A percentile compares a stretch with the other conserved stretches of the same genome.
phyloP scores from a whole-genome alignment of 2,888 invertebrate species.

The Leptinotarsa peninsularis region DNA sequence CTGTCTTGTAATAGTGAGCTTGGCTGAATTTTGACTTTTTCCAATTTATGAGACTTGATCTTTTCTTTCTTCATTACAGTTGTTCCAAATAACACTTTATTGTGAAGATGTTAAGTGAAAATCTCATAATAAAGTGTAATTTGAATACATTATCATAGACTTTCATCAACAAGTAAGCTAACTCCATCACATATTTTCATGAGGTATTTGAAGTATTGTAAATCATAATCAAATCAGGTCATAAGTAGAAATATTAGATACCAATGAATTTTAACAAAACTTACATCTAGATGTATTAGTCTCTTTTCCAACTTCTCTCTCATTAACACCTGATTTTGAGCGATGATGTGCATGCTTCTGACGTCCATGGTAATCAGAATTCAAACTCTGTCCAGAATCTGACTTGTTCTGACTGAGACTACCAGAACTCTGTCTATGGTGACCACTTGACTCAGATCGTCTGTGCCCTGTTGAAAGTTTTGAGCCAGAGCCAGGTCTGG shows the following conservation, averaged over 20 bases:
- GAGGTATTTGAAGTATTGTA: too few species aligned
- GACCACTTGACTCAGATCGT: slow-evolving; percentile 60
- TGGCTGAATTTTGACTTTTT: too few species aligned
- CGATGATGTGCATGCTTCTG: slow-evolving; percentile 61
- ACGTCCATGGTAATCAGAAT: slow-evolving; percentile 56
- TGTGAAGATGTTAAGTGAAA: too few species aligned
- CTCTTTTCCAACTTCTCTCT: slow-evolving; percentile 53
- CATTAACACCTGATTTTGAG: slow-evolving; percentile 62
- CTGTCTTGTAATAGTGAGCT: too few species aligned
- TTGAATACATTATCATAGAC: too few species aligned
- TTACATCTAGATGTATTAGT: slow-evolving; percentile 60
- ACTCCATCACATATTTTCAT: too few species aligned
- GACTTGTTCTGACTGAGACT: slow-evolving; percentile 57
- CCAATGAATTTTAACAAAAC: slow-evolving; percentile 27
- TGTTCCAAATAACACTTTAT: too few species aligned
- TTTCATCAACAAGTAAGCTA: too few species aligned
- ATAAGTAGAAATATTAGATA: not conserved
- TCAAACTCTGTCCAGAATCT: slow-evolving; percentile 63
- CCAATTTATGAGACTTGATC: too few species aligned
- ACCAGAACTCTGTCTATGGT: slow-evolving; percentile 58
- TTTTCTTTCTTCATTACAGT: too few species aligned
- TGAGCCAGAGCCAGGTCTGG: slow-evolving; percentile 57
- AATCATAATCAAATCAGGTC: too few species aligned
- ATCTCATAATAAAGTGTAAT: too few species aligned
- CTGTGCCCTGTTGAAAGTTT: slow-evolving; percentile 57